These are phyloP conservation scores for Conomelus anceps DNA, from an alignment of 2,888 invertebrate genomes.

Conservation along the genomic window DNA sequence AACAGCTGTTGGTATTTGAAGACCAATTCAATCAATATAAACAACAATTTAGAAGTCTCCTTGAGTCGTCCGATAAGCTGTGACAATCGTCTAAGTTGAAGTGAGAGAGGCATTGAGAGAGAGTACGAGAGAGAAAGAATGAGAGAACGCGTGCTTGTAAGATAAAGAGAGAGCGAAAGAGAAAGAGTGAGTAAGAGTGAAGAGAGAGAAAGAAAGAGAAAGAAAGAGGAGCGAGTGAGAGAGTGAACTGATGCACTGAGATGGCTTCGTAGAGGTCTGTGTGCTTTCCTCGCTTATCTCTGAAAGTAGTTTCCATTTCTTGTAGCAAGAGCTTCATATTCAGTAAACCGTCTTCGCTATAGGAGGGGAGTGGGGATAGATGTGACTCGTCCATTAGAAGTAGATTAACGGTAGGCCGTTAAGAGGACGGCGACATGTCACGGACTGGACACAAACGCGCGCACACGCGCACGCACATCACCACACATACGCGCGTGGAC, in stretches of 20 bases:
- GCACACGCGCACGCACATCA: not conserved
- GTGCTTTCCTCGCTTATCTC: not conserved
- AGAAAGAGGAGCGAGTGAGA: too few species aligned
- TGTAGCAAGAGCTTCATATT: not conserved
- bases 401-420: conserved; percentile 2
- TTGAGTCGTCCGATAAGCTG: not conserved
- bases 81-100: not conserved
- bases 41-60: not conserved
- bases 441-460: not conserved
- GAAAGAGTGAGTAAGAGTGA: too few species aligned
- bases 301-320: not conserved
- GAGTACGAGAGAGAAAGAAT: too few species aligned
- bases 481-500: not conserved
- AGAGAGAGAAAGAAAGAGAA: too few species aligned
- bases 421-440: not conserved
- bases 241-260: not conserved
- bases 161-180: too few species aligned
- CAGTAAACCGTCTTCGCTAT: not conserved
- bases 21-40: not conserved
- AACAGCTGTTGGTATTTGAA: not conserved
- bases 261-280: not conserved
- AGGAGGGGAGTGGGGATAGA: not conserved
- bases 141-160: too few species aligned
- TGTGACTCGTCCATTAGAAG: conserved; percentile 3
- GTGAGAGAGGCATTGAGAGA: too few species aligned